Conservation (phyloP, 2,888 invertebrate species). For the Napeogenes inachia region DNA sequence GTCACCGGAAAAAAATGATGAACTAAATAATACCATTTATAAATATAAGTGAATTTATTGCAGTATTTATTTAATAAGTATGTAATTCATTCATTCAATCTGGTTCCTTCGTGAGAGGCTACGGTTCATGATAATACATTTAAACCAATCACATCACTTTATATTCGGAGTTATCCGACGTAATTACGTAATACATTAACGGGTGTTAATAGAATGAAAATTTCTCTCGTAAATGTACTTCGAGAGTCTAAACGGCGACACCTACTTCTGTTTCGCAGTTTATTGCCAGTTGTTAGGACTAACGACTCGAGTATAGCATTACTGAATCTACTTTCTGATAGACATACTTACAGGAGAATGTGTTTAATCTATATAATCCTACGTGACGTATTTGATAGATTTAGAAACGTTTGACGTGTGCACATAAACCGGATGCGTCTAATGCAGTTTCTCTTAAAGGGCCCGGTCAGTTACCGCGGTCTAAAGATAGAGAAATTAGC, state of each 20-base stretch:
- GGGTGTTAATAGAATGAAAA: slow-evolving; percentile 20
- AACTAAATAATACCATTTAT: too few relatives aligned
- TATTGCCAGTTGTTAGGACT: slow-evolving; percentile 44
- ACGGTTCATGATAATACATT: not conserved
- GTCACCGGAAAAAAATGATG: too few relatives aligned
- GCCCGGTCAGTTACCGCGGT: slow-evolving; percentile 70
- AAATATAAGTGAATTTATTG: too few relatives aligned
- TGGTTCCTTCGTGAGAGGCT: too few relatives aligned
- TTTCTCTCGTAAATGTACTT: slow-evolving; percentile 18
- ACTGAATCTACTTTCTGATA: slow-evolving; percentile 44
- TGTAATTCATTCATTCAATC: too few relatives aligned
- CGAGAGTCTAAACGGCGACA: slow-evolving; percentile 43
- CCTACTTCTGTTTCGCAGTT: slow-evolving; percentile 49
- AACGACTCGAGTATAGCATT: slow-evolving; percentile 42
- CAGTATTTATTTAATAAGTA: too few relatives aligned
- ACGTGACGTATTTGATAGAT: too few relatives aligned
- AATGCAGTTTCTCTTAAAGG: slow-evolving; percentile 71
- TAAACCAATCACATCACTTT: not conserved
- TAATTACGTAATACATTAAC: slow-evolving; percentile 10
- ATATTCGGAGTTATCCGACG: too few relatives aligned
- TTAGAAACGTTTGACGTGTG: slow-evolving; percentile 48
- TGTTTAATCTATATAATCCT: too few relatives aligned
- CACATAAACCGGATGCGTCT: slow-evolving; percentile 69
- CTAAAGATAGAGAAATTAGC: slow-evolving; percentile 78
- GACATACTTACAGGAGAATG: not conserved